phyloP scores from a whole-genome alignment of 2,797 vertebrate species.

The Poecilia picta region DNA sequence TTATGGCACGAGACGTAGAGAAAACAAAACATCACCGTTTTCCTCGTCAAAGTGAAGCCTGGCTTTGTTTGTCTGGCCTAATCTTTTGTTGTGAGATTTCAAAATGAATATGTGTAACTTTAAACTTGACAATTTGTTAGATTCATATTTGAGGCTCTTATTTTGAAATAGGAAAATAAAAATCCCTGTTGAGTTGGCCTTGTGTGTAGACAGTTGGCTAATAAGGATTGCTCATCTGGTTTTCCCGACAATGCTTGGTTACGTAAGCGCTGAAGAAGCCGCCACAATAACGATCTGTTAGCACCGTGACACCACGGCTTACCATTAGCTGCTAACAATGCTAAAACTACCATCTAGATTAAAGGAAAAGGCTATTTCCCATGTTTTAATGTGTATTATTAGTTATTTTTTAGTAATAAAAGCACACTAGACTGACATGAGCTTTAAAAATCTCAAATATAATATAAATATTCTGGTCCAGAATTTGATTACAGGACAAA shows the following conservation, averaged over 20 bases:
- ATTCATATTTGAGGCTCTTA: conserved; percentile 1
- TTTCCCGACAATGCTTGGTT: not conserved
- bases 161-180: not conserved
- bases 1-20: not conserved
- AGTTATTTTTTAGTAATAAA: not conserved
- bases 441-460: not conserved
- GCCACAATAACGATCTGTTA: not conserved
- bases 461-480: not conserved
- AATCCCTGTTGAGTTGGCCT: not conserved
- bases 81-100: not conserved
- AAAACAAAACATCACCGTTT: not conserved
- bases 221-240: not conserved
- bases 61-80: not conserved
- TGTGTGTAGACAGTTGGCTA: not conserved
- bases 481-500: not conserved
- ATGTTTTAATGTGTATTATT: not conserved
- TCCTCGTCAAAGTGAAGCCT: not conserved
- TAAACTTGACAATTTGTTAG: not conserved
- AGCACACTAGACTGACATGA: not conserved
- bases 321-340: not conserved
- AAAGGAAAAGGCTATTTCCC: not conserved
- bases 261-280: not conserved
- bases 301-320: not conserved
- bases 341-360: not conserved
- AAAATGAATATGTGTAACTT: not conserved